Percentiles rank a stretch among this genome's conserved stretches.
These are phyloP conservation scores for Digitonthophagus gazella DNA, from an alignment of 2,888 invertebrate genomes.

Conservation along the genomic window DNA sequence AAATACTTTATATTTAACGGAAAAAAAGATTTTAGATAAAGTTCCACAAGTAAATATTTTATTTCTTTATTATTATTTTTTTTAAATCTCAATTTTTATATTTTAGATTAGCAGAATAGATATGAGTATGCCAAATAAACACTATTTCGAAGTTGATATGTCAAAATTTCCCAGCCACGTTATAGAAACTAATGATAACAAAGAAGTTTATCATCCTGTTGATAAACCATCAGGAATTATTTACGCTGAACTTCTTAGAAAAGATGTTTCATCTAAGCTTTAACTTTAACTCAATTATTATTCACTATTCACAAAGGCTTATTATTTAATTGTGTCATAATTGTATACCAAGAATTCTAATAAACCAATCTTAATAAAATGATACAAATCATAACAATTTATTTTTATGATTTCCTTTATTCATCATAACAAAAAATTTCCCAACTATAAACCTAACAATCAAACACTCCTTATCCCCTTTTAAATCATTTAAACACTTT, in stretches of 20 bases:
- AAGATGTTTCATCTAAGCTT: slow-evolving; percentile 55
- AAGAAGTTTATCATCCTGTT: slow-evolving; percentile 72
- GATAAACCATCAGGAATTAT: slow-evolving; percentile 79
- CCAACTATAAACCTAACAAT: neutral
- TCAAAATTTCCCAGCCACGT: slow-evolving; percentile 68
- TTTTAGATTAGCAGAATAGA: slow-evolving; percentile 64
- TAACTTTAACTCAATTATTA: too few relatives aligned
- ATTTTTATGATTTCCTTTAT: neutral
- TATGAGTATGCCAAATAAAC: slow-evolving; percentile 80
- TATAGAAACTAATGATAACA: slow-evolving; percentile 62
- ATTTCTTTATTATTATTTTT: neutral
- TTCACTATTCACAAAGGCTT: neutral
- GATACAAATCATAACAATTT: neutral
- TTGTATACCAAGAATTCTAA: too few relatives aligned
- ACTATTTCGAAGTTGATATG: slow-evolving; percentile 74
- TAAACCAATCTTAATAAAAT: too few relatives aligned
- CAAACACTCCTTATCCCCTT: neutral
- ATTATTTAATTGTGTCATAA: neutral
- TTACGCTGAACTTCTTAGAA: slow-evolving; percentile 68
- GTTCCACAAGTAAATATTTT: slow-evolving; percentile 61
- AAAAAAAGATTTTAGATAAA: slow-evolving; percentile 66
- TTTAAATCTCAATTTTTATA: neutral
- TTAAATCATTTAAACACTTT: neutral
- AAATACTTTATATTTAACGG: slow-evolving; percentile 71
- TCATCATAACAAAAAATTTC: too few relatives aligned